Percentiles rank a stretch among this genome's conserved stretches.
phyloP scores from a whole-genome alignment of 2,797 vertebrate genomes.

The Pachyuromys duprasi region DNA sequence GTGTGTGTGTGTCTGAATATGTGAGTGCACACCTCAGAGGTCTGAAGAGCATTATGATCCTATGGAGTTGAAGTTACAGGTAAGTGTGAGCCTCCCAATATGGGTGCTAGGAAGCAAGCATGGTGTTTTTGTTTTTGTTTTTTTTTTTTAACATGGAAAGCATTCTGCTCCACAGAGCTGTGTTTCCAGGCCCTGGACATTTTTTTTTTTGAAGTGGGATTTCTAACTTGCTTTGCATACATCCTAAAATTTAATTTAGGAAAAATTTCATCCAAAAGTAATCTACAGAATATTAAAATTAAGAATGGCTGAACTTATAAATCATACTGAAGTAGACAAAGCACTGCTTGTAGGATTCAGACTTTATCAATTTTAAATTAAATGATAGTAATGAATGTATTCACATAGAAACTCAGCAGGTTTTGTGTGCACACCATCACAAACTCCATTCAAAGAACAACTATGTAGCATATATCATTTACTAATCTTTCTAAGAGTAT shows the following conservation, averaged over 20 bases:
- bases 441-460: neutral
- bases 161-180: neutral
- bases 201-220: neutral
- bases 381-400: neutral
- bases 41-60: neutral
- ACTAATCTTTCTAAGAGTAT: neutral
- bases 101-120: neutral
- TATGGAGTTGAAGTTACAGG: neutral
- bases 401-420: neutral
- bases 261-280: neutral
- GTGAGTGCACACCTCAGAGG: neutral
- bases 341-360: neutral
- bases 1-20: neutral
- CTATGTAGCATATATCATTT: neutral
- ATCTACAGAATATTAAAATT: neutral
- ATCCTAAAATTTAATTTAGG: neutral
- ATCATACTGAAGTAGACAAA: neutral
- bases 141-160: neutral
- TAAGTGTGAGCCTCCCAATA: neutral
- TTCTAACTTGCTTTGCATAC: neutral
- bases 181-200: neutral
- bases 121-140: too few relatives aligned
- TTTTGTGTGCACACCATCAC: neutral
- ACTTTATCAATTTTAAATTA: neutral
- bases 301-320: conserved; percentile 1